phyloP scores from a whole-genome alignment of 2,888 invertebrate genomes.

The Tyria jacobaeae region DNA sequence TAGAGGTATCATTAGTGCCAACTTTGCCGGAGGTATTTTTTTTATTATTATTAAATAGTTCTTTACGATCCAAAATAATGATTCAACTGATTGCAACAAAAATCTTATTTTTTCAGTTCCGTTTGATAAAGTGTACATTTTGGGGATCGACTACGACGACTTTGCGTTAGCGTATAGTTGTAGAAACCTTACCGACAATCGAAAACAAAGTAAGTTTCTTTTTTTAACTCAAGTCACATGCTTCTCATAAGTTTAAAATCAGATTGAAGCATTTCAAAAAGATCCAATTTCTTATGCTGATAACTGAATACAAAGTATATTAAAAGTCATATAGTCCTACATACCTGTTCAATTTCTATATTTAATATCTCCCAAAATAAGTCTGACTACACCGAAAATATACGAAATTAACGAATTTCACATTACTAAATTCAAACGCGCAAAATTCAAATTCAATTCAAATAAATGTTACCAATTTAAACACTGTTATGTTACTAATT shows the following conservation, averaged over 20 bases:
- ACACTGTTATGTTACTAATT: not conserved
- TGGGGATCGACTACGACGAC: constrained; percentile 88
- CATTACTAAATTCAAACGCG: no score
- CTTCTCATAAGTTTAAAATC: not conserved
- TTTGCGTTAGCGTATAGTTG: constrained; percentile 89
- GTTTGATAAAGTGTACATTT: constrained; percentile 83
- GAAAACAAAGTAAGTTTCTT: constrained; percentile 68
- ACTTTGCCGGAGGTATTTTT: constrained; percentile 53
- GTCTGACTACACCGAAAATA: no score
- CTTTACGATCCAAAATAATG: no score
- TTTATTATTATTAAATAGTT: not conserved
- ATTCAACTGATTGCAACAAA: no score
- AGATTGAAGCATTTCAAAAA: no score
- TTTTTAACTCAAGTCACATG: not conserved
- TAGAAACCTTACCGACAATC: constrained; percentile 55
- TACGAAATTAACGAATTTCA: no score
- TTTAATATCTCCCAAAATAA: not conserved
- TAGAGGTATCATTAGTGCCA: constrained; percentile 62
- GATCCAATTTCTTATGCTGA: no score
- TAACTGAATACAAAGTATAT: no score
- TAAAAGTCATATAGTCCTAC: no score
- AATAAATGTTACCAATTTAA: not conserved
- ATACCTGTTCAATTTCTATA: not conserved
- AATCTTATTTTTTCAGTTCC: constrained; percentile 54
- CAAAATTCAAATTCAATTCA: no score